These are phyloP conservation scores for Onychomys torridus DNA, from an alignment of 2,797 vertebrate genomes.

Conservation along the genomic window DNA sequence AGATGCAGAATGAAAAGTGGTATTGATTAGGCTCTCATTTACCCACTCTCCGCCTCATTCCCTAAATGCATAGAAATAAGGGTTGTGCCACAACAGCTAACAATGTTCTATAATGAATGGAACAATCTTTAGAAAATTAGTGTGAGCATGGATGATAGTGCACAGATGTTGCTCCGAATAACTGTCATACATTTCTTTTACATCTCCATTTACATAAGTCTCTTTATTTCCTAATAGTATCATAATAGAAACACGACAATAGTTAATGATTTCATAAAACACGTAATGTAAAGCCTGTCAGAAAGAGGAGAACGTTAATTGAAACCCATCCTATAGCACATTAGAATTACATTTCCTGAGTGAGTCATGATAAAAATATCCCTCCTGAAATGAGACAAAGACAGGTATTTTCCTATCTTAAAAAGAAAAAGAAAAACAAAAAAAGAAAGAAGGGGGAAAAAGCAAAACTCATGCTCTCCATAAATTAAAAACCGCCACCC, in stretches of 20 bases:
- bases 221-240: conserved; percentile 92
- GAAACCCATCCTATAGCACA: conserved; percentile 91
- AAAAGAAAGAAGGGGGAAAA: neutral
- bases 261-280: conserved; percentile 96
- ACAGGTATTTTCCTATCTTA: conserved; percentile 85
- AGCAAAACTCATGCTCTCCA: conserved; percentile 89
- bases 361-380: conserved; percentile 92
- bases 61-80: conserved; percentile 99
- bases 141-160: conserved; percentile 92
- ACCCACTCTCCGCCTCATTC: conserved; percentile 96
- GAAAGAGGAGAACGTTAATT: conserved; percentile 89
- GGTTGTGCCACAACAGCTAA: conserved; percentile 95
- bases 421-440: conserved; percentile 57
- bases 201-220: conserved; percentile 93
- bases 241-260: conserved; percentile 94
- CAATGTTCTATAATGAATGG: conserved; percentile 98
- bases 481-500: conserved; percentile 89
- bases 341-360: conserved; percentile 92
- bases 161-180: conserved; percentile 95
- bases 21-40: conserved; percentile 99
- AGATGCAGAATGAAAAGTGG: conserved; percentile 99
- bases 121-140: conserved; percentile 97
- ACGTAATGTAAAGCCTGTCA: conserved; percentile 89
- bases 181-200: conserved; percentile 92
- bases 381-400: conserved; percentile 87